Evolutionary conservation across 2,888 invertebrate genomes (phyloP).

Genomic region (Diploptera punctata): DNA sequence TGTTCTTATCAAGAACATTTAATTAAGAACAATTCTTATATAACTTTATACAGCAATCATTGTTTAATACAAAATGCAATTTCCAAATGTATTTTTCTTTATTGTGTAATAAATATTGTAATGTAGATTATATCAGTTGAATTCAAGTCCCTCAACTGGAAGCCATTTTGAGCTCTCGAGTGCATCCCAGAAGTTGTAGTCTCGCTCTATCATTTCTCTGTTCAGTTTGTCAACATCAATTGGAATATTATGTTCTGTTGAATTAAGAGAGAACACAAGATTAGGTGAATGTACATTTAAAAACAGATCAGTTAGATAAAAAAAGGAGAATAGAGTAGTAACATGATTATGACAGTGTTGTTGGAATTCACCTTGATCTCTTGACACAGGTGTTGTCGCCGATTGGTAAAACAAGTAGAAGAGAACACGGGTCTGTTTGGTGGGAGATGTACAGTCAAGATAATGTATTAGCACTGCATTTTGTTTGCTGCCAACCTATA

Average conservation of each 20-base stretch:
- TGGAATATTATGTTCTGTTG: constrained; percentile 75
- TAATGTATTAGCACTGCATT: too few species aligned
- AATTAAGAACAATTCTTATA: constrained; percentile 11
- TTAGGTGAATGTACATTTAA: neutral
- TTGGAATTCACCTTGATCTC: too few species aligned
- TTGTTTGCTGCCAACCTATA: too few species aligned
- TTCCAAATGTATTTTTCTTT: constrained; percentile 27
- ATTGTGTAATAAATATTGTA: constrained; percentile 25
- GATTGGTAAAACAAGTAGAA: too few species aligned
- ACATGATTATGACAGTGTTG: too few species aligned
- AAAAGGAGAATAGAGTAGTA: neutral
- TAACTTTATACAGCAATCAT: constrained; percentile 25
- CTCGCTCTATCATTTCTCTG: constrained; percentile 76
- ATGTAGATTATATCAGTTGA: neutral
- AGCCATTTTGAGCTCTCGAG: constrained; percentile 85
- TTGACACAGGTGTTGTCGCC: too few species aligned
- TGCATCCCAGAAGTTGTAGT: constrained; percentile 80
- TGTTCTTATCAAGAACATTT: neutral
- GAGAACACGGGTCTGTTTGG: too few species aligned
- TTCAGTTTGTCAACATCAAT: constrained; percentile 80
- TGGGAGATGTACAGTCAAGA: too few species aligned
- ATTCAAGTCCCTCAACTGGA: constrained; percentile 75
- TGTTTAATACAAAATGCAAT: constrained; percentile 23
- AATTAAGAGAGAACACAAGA: constrained; percentile 37
- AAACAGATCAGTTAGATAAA: neutral